phyloP scores from a whole-genome alignment of 2,113 vertebrate species.

The Leptodactylus fuscus region DNA sequence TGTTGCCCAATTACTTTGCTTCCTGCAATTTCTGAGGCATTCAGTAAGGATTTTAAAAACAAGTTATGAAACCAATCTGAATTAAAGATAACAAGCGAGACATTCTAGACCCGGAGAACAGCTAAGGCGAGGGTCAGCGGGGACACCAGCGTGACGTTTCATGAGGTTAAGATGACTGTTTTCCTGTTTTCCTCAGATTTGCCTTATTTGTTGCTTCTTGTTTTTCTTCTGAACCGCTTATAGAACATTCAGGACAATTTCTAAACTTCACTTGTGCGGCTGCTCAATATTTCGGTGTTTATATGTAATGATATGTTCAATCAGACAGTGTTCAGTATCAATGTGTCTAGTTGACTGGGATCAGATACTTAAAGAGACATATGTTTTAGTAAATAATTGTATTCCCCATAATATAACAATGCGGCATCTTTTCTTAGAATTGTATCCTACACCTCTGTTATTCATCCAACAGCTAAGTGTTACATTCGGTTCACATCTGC shows the following conservation, averaged over 20 bases:
- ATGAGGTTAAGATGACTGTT: neutral
- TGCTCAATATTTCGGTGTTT: neutral
- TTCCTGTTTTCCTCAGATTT: neutral
- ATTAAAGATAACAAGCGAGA: constrained; percentile 36
- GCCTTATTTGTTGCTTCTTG: neutral
- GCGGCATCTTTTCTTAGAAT: no score
- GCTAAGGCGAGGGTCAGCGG: neutral
- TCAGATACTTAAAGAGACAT: neutral
- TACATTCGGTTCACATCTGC: no score
- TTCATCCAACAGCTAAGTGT: no score
- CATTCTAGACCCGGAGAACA: neutral
- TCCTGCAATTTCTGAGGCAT: constrained; percentile 55
- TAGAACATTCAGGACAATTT: neutral
- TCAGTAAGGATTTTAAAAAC: constrained; percentile 38
- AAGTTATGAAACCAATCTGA: constrained; percentile 48
- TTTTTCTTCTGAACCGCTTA: neutral
- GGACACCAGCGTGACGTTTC: neutral
- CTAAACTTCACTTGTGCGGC: neutral
- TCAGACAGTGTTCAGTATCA: neutral
- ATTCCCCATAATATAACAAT: no score
- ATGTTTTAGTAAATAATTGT: no score
- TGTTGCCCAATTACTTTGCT: constrained; percentile 46
- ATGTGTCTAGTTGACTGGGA: neutral
- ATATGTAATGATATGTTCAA: no score
- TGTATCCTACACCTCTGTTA: no score